Conservation (phyloP, 2,888 invertebrate species). For the Apamea anceps region DNA sequence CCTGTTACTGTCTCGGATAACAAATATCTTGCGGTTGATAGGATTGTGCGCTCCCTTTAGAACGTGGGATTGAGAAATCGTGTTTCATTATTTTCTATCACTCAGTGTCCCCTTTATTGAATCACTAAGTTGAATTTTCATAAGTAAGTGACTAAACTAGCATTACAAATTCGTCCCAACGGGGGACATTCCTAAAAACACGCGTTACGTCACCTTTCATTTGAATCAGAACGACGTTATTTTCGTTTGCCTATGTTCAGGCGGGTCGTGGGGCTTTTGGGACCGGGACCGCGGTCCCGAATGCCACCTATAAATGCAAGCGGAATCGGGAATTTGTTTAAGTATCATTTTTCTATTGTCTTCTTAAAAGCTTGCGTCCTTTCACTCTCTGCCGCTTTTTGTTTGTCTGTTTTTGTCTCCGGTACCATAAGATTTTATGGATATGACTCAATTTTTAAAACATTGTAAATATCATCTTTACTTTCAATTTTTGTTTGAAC, state of each 20-base stretch:
- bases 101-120: conserved; percentile 71
- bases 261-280: no score
- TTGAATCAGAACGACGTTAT: conserved; percentile 65
- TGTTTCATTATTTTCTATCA: conserved; percentile 76
- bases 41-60: conserved; percentile 72
- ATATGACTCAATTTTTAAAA: conserved; percentile 54
- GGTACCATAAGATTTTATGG: conserved; percentile 69
- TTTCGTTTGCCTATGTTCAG: conserved; percentile 72
- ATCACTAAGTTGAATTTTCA: conserved; percentile 69
- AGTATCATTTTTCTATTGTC: conserved; percentile 83
- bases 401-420: conserved; percentile 71
- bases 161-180: conserved; percentile 64
- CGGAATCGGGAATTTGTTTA: conserved; percentile 75
- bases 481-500: conserved; percentile 15
- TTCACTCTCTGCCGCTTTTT: conserved; percentile 76
- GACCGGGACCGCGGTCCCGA: no score
- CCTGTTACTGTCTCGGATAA: conserved; percentile 78
- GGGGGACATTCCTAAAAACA: conserved; percentile 45
- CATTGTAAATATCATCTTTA: background rate
- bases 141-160: conserved; percentile 73
- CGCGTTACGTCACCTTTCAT: conserved; percentile 64
- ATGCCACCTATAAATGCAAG: no score
- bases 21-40: conserved; percentile 84
- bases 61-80: conserved; percentile 79
- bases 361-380: conserved; percentile 74